phyloP scores from a whole-genome alignment of 1,140 invertebrate genomes.

The Drosophila nasuta region DNA sequence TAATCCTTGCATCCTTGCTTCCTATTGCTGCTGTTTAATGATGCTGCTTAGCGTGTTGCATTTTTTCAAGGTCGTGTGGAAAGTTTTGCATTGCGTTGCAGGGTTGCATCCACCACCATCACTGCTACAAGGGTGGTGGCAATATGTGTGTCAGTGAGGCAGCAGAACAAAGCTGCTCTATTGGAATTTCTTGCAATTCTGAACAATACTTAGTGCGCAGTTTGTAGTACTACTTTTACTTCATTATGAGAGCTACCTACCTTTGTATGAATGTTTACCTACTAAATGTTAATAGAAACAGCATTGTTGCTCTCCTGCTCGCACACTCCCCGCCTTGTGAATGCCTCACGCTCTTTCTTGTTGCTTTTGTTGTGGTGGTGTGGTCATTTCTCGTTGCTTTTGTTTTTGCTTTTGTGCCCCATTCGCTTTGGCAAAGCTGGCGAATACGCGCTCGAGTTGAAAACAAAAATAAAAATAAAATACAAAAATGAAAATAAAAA shows the following conservation, averaged over 20 bases:
- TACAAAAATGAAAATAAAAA: slow-evolving; percentile 3
- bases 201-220: background rate
- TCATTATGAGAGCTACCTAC: background rate
- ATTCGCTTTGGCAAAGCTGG: slow-evolving; percentile 29
- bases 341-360: slow-evolving; percentile 10
- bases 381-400: slow-evolving; percentile 30
- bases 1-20: slow-evolving; percentile 36
- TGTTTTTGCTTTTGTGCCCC: slow-evolving; percentile 18
- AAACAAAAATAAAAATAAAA: slow-evolving; percentile 16
- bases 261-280: background rate
- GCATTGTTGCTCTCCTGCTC: slow-evolving; percentile 7
- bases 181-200: background rate
- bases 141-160: slow-evolving; percentile 64
- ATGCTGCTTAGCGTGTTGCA: slow-evolving; percentile 3
- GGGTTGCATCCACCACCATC: slow-evolving; percentile 8
- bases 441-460: slow-evolving; percentile 12
- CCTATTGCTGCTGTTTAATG: background rate
- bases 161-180: background rate
- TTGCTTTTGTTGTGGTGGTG: slow-evolving; percentile 1
- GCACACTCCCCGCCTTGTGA: background rate
- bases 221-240: background rate
- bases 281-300: slow-evolving; percentile 20
- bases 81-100: slow-evolving; percentile 1
- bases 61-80: slow-evolving; percentile 49
- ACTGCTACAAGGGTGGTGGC: slow-evolving; percentile 17